These are phyloP conservation scores for Morpho achilles DNA, from an alignment of 2,888 invertebrate genomes.

Conservation along the genomic window DNA sequence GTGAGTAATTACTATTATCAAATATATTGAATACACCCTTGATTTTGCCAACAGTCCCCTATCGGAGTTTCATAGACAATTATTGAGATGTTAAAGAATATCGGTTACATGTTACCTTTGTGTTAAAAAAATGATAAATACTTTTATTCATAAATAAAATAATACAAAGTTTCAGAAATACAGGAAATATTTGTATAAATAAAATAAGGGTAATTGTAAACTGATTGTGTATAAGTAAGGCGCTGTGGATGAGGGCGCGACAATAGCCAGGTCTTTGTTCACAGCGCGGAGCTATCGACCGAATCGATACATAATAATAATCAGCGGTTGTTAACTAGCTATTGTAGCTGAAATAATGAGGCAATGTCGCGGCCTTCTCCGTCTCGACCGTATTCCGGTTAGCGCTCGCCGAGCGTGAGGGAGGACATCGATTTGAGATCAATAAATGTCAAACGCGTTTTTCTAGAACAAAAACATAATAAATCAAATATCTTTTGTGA, in stretches of 20 bases:
- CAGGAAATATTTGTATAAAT: conserved; percentile 41
- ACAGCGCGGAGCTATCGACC: conserved; percentile 42
- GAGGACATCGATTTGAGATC: conserved; percentile 52
- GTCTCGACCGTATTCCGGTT: conserved; percentile 49
- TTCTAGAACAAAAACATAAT: conserved; percentile 53
- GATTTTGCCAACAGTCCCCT: conserved; percentile 53
- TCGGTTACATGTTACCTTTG: conserved; percentile 35
- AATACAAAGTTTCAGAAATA: conserved; percentile 41
- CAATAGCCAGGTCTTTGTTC: conserved; percentile 47
- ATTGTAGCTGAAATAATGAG: conserved; percentile 60
- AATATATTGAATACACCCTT: conserved; percentile 39
- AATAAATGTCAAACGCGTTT: conserved; percentile 50
- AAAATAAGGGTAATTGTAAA: conserved; percentile 50
- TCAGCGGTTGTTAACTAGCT: conserved; percentile 58
- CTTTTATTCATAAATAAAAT: conserved; percentile 37
- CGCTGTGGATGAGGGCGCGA: conserved; percentile 47
- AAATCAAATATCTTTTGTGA: conserved; percentile 71
- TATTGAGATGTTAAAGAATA: conserved; percentile 28
- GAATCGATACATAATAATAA: conserved; percentile 59
- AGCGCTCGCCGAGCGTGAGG: conserved; percentile 48
- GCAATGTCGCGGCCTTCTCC: conserved; percentile 61
- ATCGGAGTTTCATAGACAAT: conserved; percentile 30
- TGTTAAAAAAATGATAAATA: conserved; percentile 32
- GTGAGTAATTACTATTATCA: conserved; percentile 36
- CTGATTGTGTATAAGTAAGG: conserved; percentile 45